phyloP scores from a whole-genome alignment of 2,888 invertebrate genomes.

The Ariolimax columbianus region DNA sequence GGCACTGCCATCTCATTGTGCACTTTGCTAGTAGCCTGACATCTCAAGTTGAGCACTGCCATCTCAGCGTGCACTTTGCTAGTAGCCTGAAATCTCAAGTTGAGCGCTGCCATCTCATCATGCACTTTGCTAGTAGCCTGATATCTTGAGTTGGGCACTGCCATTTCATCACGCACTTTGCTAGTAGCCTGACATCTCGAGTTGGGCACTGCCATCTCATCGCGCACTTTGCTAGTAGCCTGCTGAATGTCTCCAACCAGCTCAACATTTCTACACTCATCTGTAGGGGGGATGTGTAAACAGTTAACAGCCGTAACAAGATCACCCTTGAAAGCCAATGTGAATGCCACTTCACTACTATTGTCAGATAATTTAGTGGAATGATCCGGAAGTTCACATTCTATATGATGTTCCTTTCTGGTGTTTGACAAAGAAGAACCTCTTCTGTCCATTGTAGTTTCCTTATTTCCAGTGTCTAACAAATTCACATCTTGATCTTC shows the following conservation, averaged over 20 bases:
- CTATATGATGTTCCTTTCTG: background rate
- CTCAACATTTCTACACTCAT: background rate
- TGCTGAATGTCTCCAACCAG: background rate
- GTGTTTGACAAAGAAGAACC: background rate
- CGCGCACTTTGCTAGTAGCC: background rate
- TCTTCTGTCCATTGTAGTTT: background rate
- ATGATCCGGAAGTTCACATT: background rate
- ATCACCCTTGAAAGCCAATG: background rate
- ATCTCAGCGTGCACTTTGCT: background rate
- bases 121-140: constrained; percentile 2
- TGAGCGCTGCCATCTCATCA: background rate
- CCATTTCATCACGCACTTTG: background rate
- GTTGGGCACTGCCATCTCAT: background rate
- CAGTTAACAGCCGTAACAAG: background rate
- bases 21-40: too few species aligned
- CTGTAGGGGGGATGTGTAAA: background rate
- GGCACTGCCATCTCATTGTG: too few species aligned
- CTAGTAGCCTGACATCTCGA: background rate
- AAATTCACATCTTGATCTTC: background rate
- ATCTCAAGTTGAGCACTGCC: too few species aligned
- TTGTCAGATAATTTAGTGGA: background rate
- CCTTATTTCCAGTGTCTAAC: background rate
- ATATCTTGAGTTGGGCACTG: too few species aligned
- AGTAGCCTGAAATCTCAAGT: too few species aligned
- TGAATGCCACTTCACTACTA: background rate